These are phyloP conservation scores for Goniozus legneri DNA, from an alignment of 1,140 invertebrate species.

Conservation along the genomic window DNA sequence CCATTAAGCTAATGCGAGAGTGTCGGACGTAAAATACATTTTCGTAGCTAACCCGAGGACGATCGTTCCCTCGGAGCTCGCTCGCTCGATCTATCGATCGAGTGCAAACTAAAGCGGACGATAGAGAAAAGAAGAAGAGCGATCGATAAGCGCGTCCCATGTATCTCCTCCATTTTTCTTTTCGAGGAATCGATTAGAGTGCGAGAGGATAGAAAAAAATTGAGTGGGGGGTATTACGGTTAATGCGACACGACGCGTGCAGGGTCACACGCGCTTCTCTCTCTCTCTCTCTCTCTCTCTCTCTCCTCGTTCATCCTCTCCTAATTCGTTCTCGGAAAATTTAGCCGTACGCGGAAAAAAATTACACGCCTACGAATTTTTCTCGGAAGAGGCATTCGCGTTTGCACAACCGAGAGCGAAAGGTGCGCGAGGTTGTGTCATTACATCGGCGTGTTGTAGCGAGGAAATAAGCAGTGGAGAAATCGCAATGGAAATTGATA, in stretches of 20 bases:
- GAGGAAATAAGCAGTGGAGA: no score
- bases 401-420: no score
- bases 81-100: no score
- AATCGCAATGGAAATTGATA: no score
- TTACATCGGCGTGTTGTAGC: no score
- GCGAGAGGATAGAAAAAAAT: neutral
- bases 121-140: no score
- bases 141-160: no score
- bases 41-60: no score
- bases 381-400: no score
- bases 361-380: neutral
- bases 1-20: constrained; percentile 3
- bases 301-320: neutral
- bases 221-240: neutral
- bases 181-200: constrained; percentile 28
- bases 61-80: no score
- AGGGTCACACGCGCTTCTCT: neutral
- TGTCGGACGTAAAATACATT: neutral
- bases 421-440: no score
- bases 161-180: constrained; percentile 35
- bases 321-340: neutral
- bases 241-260: constrained; percentile 5
- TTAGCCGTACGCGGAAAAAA: neutral
- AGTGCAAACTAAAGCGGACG: no score
- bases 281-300: constrained; percentile 12